Conservation (phyloP, 92 coral and sea anemone genomes). For the Porites cylindrica region DNA sequence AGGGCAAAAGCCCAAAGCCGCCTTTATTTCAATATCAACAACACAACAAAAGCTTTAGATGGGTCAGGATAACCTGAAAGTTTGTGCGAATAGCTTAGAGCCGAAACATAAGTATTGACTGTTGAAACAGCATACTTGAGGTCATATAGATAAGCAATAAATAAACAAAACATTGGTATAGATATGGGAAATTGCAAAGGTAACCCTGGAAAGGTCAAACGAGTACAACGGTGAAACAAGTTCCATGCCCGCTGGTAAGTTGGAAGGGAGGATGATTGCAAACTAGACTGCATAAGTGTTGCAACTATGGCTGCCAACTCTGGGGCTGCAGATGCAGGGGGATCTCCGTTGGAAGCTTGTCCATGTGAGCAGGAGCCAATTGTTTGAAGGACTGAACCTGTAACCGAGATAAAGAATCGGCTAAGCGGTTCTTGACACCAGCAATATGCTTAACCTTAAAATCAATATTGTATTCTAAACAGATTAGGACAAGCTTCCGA, state of each 20-base stretch:
- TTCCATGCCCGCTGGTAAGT: conserved; percentile 66
- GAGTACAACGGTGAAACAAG: conserved; percentile 29
- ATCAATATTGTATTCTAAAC: conserved; percentile 50
- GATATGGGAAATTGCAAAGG: conserved; percentile 28
- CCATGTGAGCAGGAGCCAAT: conserved; percentile 60
- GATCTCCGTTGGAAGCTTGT: conserved; percentile 35
- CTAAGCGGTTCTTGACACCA: conserved; percentile 51
- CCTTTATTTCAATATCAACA: too few relatives aligned
- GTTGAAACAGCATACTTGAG: conserved; percentile 60
- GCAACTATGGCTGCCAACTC: conserved; percentile 49
- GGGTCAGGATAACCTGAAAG: conserved; percentile 28
- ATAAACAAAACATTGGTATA: conserved; percentile 49
- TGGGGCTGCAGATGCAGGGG: conserved; percentile 60
- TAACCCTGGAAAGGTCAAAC: neutral
- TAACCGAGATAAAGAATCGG: conserved; percentile 70
- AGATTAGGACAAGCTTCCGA: conserved; percentile 55
- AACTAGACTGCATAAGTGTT: conserved; percentile 45
- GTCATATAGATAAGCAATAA: conserved; percentile 62
- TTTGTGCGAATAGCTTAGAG: conserved; percentile 58
- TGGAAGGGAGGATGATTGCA: conserved; percentile 60
- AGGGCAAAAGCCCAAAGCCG: too few relatives aligned
- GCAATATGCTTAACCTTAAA: conserved; percentile 66
- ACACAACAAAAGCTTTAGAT: conserved; percentile 40
- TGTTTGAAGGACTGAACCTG: conserved; percentile 57
- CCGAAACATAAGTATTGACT: conserved; percentile 45